phyloP scores from a whole-genome alignment of 1,140 invertebrate species.

The Argopecten irradians region DNA sequence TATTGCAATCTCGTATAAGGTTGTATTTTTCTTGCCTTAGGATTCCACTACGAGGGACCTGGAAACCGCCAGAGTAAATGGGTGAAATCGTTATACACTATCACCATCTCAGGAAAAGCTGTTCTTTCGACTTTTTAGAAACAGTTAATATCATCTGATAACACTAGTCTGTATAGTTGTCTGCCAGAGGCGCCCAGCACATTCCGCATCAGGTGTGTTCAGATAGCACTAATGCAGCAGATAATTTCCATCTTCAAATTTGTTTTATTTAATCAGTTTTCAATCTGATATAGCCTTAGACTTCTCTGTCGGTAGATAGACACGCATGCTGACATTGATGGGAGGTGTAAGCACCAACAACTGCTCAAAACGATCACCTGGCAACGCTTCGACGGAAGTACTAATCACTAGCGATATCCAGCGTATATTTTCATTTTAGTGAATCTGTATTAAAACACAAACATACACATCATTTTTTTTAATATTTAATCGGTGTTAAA shows the following conservation, averaged over 20 bases:
- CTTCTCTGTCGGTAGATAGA: not conserved
- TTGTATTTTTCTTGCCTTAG: not conserved
- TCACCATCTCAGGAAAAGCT: not conserved
- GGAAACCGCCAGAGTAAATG: not conserved
- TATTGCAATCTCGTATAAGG: not conserved
- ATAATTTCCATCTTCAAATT: conserved; percentile 19
- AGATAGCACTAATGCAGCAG: not conserved
- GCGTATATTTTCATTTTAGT: not conserved
- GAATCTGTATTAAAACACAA: too few relatives aligned
- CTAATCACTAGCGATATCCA: not conserved
- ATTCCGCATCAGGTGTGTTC: not conserved
- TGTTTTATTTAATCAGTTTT: conserved; percentile 19
- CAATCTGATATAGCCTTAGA: conserved; percentile 5
- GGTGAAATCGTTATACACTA: not conserved
- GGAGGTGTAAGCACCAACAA: not conserved
- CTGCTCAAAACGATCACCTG: not conserved
- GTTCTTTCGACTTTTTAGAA: not conserved
- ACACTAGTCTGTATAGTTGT: not conserved
- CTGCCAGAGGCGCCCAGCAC: not conserved
- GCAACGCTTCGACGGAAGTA: not conserved
- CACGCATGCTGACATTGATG: not conserved
- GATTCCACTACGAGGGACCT: not conserved
- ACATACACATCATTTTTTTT: too few relatives aligned
- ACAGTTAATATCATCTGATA: conserved; percentile 12
- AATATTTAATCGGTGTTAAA: too few relatives aligned